Conservation (phyloP, 2,888 invertebrate genomes). For the Trimorus sp. region DNA sequence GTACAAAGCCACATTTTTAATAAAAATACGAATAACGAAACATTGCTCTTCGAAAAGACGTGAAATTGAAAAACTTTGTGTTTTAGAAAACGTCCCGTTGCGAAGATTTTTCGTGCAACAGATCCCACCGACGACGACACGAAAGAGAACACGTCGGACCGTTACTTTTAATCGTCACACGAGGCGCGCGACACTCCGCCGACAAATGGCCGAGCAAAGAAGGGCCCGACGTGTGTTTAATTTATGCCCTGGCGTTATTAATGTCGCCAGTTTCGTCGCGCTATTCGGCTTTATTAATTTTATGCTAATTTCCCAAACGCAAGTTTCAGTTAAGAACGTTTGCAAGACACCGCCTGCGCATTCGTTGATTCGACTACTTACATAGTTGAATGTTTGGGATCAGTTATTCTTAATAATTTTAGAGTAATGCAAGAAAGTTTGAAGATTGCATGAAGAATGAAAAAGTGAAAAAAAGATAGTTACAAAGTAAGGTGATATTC, state of each 20-base stretch:
- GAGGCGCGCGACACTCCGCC: no score
- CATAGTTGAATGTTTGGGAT: not conserved
- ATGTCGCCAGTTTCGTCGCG: not conserved
- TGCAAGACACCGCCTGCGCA: conserved; percentile 4
- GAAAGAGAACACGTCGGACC: no score
- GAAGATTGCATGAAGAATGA: conserved; percentile 20
- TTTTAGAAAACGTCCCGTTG: no score
- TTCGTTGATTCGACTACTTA: conserved; percentile 25
- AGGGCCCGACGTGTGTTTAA: not conserved
- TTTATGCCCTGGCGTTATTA: conserved; percentile 10
- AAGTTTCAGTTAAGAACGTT: conserved; percentile 17
- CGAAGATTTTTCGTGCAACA: no score
- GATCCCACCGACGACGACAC: no score
- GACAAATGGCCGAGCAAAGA: no score
- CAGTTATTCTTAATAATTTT: not conserved
- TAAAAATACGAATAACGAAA: no score
- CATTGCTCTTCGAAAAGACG: no score
- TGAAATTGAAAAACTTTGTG: no score
- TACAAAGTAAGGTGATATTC: no score
- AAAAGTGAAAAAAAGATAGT: conserved; percentile 17
- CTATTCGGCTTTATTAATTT: conserved; percentile 23
- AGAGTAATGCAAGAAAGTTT: conserved; percentile 17
- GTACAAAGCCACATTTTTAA: no score
- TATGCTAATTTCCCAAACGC: conserved; percentile 27
- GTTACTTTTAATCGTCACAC: no score